Conservation (phyloP, 2,888 invertebrate genomes). For the Monopis laevigella region DNA sequence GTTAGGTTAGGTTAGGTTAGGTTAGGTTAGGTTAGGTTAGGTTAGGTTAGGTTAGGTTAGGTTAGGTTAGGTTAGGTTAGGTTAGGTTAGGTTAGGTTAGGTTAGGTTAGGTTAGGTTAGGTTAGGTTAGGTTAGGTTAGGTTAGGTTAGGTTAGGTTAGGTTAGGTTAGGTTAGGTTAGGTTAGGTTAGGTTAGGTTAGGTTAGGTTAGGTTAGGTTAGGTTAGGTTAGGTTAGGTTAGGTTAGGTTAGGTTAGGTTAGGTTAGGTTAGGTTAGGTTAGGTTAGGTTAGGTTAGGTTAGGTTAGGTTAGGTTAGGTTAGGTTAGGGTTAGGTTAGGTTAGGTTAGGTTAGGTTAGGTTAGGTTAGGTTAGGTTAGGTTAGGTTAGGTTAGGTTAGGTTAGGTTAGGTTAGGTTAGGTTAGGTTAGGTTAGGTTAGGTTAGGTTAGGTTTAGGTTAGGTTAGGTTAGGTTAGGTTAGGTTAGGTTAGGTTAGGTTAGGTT, state of each 20-base stretch:
- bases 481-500: slow-evolving; percentile 17
- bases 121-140: slow-evolving; percentile 17
- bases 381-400: slow-evolving; percentile 17
- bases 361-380: slow-evolving; percentile 16
- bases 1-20: slow-evolving; percentile 16
- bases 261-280: slow-evolving; percentile 17
- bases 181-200: slow-evolving; percentile 17
- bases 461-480: slow-evolving; percentile 17
- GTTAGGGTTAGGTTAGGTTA: slow-evolving; percentile 17
- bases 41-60: slow-evolving; percentile 17
- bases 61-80: slow-evolving; percentile 14
- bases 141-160: slow-evolving; percentile 17
- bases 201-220: slow-evolving; percentile 17
- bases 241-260: slow-evolving; percentile 17
- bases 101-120: slow-evolving; percentile 18
- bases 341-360: slow-evolving; percentile 16
- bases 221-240: slow-evolving; percentile 17
- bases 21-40: slow-evolving; percentile 17
- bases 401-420: slow-evolving; percentile 17
- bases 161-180: slow-evolving; percentile 17
- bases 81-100: slow-evolving; percentile 17
- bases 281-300: slow-evolving; percentile 17
- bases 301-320: slow-evolving; percentile 17
- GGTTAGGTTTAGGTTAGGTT: slow-evolving; percentile 14
- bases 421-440: slow-evolving; percentile 17